phyloP scores from a whole-genome alignment of 2,888 invertebrate species.

The Bhutanitis thaidina region DNA sequence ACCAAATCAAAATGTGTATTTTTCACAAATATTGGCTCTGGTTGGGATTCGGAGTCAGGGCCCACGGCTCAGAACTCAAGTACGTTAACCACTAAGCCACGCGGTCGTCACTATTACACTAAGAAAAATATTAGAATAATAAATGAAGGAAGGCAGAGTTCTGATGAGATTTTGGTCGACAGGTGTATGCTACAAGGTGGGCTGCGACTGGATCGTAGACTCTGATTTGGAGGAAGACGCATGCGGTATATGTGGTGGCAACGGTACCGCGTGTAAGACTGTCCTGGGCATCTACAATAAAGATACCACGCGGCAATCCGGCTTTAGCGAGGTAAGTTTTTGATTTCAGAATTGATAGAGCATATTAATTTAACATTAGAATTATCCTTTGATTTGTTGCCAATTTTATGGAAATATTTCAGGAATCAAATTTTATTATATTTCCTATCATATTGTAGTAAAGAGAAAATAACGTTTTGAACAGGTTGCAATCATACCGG shows the following conservation, averaged over 20 bases:
- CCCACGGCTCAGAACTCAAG: too few relatives aligned
- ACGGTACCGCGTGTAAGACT: slow-evolving; percentile 89
- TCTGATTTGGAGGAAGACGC: slow-evolving; percentile 89
- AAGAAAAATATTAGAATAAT: too few relatives aligned
- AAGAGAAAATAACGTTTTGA: not conserved
- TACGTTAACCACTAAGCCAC: too few relatives aligned
- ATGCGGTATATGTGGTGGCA: slow-evolving; percentile 92
- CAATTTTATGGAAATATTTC: too few relatives aligned
- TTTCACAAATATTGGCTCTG: too few relatives aligned
- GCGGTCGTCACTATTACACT: too few relatives aligned
- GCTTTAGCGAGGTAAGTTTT: slow-evolving; percentile 73
- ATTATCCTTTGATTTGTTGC: too few relatives aligned
- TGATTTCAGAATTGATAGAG: not conserved
- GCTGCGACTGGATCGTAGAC: slow-evolving; percentile 94
- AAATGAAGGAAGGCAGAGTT: too few relatives aligned
- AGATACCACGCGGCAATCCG: slow-evolving; percentile 75
- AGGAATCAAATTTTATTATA: too few relatives aligned
- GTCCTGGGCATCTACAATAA: slow-evolving; percentile 87
- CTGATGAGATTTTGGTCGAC: slow-evolving; percentile 15
- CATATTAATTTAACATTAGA: too few relatives aligned
- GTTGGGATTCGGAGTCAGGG: too few relatives aligned
- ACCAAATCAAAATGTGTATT: too few relatives aligned
- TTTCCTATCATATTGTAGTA: not conserved
- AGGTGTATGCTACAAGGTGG: slow-evolving; percentile 86
- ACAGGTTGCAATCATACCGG: slow-evolving; percentile 86